Base-by-base conservation (phyloP, 2,888 invertebrate species). In the Bembecia ichneumoniformis region DNA sequence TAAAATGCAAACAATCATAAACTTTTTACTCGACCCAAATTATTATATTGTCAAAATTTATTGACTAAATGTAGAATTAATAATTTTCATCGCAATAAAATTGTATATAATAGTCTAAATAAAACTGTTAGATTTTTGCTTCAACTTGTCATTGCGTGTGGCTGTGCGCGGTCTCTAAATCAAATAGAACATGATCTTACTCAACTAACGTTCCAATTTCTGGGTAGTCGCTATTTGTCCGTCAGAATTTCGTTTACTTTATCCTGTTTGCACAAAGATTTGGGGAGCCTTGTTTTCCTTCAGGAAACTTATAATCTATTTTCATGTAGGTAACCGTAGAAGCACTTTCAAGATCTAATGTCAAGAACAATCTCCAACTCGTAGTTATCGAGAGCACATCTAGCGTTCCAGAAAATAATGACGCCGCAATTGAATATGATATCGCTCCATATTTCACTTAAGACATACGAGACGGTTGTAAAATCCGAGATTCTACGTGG, bases 401-500 rank as follows among this genome's bases (percentile, higher is more conserved):
- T 13, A 13, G 13, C 14, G n/a, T 14, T 40, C 40, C n/a, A 40
- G 40, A 40, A 40, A 57, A 67, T 67, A 66, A 71, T 65, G 59
- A 65, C 58, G 56, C 55, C 51, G 59, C 67, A 61, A 73, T 74
- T 72, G 74, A 75, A 76, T 76, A 70, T 67, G 62, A 67, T 66
- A 71, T 66, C 60, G 62, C 28, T 58, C 62, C 60, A 74, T 75
- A 79, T 74, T 75, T 76, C 74, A 72, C 68, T 73, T 66, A 65
- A 72, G 64, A 74, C 71, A 69, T 72, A 73, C 60, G 68, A 71
- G 64, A 69, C 66, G 64, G 73, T 66, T 68, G 73, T 79, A 76
- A 77, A 80, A 76, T 70, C 71, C 67, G 65, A 73, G 74, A 73
- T 73, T 73, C 66, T 66, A 60, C 66, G 71, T 71, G 68, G 68